Base-by-base conservation (phyloP, 2,888 invertebrate genomes). In the Platerodrilus igneus region DNA sequence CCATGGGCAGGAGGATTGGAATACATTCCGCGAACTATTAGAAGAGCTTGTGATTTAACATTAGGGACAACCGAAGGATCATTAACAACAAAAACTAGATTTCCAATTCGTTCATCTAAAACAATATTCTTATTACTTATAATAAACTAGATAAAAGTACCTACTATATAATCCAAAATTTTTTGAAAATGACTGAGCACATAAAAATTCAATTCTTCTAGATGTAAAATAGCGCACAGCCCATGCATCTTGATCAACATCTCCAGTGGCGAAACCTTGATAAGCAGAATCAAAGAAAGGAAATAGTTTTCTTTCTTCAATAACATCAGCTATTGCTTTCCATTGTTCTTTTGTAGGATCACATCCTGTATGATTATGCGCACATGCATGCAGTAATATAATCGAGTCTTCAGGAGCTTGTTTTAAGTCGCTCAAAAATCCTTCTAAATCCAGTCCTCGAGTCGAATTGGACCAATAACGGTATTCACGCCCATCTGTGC, bases 1-100 rank as follows among this genome's bases (percentile, higher is more conserved):
- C 99, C 97, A 70, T 93, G 95, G 56, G 86, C 87, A 3, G 97
- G 96, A 45, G 97, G 96, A 74, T 94, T 99, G 48, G 96, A 97
- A 73, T 94, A 96, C 77, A 86, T 86, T 45, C 84, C 88, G 66
- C 96, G 79, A 37, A 95, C 79, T 18, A 89, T 70, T 55, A 90
- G 72, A 45, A 91, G 91, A 47, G 96, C 69, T 71, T 96, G 95
- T 0, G 95, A 93, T 62, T 81, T 81, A 22, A 88, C 72, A 38
- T 83, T 74, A 0, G 79, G 70, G 28, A 83, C 74, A 17, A 74
- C 70, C 8, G 73, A 62, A 0, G 74, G 57, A 59, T 79, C 74
- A 19, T 80, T 79, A 54, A 86, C 68, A 5, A 97, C 87, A 19
- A 95, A 69, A 2, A 85, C 78, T 56, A 97, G 72, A 70, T 96